A percentile compares a stretch with the other conserved stretches of the same genome.
Evolutionary conservation across 2,113 vertebrate species (phyloP).

Genomic region (Tetraodon nigroviridis): DNA sequence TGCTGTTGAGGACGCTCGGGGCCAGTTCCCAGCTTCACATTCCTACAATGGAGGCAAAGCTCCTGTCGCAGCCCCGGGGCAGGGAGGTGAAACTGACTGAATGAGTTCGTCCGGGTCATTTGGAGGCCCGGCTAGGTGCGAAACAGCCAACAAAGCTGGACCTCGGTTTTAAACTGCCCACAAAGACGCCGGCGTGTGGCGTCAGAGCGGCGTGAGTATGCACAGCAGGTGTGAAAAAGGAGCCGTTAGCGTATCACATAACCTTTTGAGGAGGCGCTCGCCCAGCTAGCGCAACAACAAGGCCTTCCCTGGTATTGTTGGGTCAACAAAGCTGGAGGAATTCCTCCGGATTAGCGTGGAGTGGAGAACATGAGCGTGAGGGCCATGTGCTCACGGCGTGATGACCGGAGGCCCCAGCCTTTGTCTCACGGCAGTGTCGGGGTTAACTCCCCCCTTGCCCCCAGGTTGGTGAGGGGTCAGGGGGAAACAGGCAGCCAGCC

Average conservation of each 20-base stretch:
- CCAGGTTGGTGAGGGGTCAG: conserved; percentile 67
- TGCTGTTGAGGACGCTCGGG: too few species aligned
- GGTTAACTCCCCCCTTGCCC: conserved; percentile 64
- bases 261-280: conserved; percentile 64
- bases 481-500: conserved; percentile 62
- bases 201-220: conserved; percentile 25
- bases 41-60: too few species aligned
- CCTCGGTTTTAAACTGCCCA: neutral
- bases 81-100: too few species aligned
- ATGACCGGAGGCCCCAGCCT: conserved; percentile 25
- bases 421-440: conserved; percentile 50
- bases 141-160: too few species aligned
- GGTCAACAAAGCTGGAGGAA: conserved; percentile 67
- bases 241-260: conserved; percentile 49
- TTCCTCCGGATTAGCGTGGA: conserved; percentile 59
- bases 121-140: too few species aligned
- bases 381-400: conserved; percentile 30
- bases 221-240: conserved; percentile 61
- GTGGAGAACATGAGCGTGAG: conserved; percentile 55
- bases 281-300: conserved; percentile 60
- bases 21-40: too few species aligned
- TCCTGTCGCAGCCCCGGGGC: too few species aligned
- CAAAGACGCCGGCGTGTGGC: neutral
- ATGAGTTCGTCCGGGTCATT: too few species aligned
- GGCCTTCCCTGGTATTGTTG: conserved; percentile 62